Percentiles rank a stretch among this genome's conserved stretches.
These are phyloP conservation scores for Sterrhoptilus dennistouni DNA, from an alignment of 2,113 vertebrate genomes.

Conservation along the genomic window DNA sequence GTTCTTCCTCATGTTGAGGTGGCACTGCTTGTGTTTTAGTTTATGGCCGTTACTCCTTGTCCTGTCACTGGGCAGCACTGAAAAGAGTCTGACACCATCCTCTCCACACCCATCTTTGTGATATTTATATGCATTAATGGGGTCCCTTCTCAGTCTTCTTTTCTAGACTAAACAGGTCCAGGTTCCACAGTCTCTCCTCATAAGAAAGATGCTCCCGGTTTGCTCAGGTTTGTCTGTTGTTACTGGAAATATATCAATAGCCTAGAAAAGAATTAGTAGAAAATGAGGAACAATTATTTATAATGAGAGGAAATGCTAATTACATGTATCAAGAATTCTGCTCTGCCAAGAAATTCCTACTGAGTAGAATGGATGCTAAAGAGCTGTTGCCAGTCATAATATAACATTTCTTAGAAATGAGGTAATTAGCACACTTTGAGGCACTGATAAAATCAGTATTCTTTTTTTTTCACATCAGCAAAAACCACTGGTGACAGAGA, in stretches of 20 bases:
- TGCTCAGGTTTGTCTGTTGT: not conserved
- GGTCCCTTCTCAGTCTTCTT: not conserved
- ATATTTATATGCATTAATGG: not conserved
- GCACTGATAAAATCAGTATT: conserved; percentile 13
- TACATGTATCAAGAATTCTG: not conserved
- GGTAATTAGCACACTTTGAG: conserved; percentile 3
- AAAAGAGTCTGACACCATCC: not conserved
- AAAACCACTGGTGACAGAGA: not conserved
- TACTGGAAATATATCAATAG: not conserved
- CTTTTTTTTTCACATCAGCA: not conserved
- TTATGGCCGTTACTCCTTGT: not conserved
- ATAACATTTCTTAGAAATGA: conserved; percentile 41
- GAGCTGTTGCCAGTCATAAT: not conserved
- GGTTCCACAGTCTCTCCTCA: not conserved
- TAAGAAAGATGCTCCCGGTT: not conserved
- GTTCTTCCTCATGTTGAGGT: not conserved
- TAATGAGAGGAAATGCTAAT: conserved; percentile 52
- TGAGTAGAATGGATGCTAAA: not conserved
- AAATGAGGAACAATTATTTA: conserved; percentile 32
- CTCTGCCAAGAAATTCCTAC: conserved; percentile 3
- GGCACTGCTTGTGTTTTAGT: not conserved
- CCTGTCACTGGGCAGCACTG: not conserved
- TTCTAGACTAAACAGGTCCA: not conserved
- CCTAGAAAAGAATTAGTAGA: conserved; percentile 25
- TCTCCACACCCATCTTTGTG: not conserved